These are phyloP conservation scores for Nothobranchius kuhntae DNA, from an alignment of 2,113 vertebrate genomes.

Conservation along the genomic window DNA sequence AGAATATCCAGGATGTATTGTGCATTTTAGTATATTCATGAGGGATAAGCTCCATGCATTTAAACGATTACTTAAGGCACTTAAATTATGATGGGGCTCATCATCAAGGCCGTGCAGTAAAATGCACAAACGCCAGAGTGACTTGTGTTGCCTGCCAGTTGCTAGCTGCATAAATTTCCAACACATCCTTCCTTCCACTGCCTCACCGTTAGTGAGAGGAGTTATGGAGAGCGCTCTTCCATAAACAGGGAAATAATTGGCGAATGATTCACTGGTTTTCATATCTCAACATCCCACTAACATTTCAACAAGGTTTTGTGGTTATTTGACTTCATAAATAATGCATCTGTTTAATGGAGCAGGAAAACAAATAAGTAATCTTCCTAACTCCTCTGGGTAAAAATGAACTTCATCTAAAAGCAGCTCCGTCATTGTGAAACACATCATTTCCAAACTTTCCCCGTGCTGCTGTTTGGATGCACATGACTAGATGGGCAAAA, in stretches of 20 bases:
- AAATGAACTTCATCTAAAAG: conserved; percentile 71
- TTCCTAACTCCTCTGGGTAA: conserved; percentile 63
- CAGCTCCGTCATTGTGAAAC: conserved; percentile 52
- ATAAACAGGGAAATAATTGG: conserved; percentile 76
- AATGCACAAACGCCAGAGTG: conserved; percentile 51
- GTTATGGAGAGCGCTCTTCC: conserved; percentile 67
- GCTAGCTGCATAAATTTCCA: conserved; percentile 68
- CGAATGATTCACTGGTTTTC: conserved; percentile 75
- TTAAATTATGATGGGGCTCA: conserved; percentile 54
- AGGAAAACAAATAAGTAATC: conserved; percentile 78
- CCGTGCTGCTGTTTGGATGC: conserved; percentile 36
- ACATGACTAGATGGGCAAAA: conserved; percentile 23
- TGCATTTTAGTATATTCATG: conserved; percentile 55
- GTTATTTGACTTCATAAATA: conserved; percentile 78
- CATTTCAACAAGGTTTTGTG: conserved; percentile 69
- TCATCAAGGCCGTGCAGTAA: conserved; percentile 55
- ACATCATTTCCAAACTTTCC: conserved; percentile 54
- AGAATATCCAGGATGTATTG: conserved; percentile 38
- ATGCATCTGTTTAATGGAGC: conserved; percentile 79
- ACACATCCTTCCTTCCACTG: conserved; percentile 60
- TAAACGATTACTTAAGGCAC: conserved; percentile 73
- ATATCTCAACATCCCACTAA: conserved; percentile 75
- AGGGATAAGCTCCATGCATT: conserved; percentile 73
- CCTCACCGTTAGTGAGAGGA: conserved; percentile 58
- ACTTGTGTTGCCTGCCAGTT: conserved; percentile 60